Base-by-base conservation (phyloP, 1,140 invertebrate genomes). In the Lasioglossum albipes region DNA sequence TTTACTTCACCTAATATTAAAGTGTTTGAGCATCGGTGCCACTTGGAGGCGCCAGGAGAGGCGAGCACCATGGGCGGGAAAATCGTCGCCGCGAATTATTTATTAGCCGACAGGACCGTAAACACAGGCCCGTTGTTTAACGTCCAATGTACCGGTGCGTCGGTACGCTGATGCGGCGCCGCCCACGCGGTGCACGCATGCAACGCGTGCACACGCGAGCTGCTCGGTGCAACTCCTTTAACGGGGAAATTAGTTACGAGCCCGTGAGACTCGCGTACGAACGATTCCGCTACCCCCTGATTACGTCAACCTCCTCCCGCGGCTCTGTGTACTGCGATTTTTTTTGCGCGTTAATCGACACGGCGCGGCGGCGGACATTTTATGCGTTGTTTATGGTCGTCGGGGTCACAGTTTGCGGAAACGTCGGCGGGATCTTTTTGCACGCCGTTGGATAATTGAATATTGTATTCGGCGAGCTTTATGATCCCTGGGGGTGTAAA, bases 71-170 rank as follows among this genome's bases (percentile, higher is more conserved):
- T 73, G 68, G 54, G 68, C 59, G 73, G 74, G 64, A 62, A 71
- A 84, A 75, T 66, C 70, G 68, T 83, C 84, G 59, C 79, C 27
- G 62, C 18, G 62, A 27, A 82, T 85, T 85, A 84, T 84, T 85
- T 84, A 84, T 84, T 62, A 75, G 69, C 71, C 22, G 27, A 61
- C 36, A n/a, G 61, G 54, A 52, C 73, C 71, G 71, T 82, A 84
- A 82, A 86, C 83, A n/a, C 68, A 31, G 75, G 78, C 82, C 74
- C 57, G 45, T 82, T 82, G 83, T 82, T 54, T 54, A 54, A 54
- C 52, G 52, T 54, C 13, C 52, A 16, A 54, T 20, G 18, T 16
- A 54, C 52, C 52, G 52, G 52, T 54, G 52, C 52, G 52, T 54
- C 4, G 16, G 52, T 54, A 54, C 52, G 18, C 16, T 54, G 52